phyloP scores from a whole-genome alignment of 2,888 invertebrate genomes.

The Lycaena phlaeas region DNA sequence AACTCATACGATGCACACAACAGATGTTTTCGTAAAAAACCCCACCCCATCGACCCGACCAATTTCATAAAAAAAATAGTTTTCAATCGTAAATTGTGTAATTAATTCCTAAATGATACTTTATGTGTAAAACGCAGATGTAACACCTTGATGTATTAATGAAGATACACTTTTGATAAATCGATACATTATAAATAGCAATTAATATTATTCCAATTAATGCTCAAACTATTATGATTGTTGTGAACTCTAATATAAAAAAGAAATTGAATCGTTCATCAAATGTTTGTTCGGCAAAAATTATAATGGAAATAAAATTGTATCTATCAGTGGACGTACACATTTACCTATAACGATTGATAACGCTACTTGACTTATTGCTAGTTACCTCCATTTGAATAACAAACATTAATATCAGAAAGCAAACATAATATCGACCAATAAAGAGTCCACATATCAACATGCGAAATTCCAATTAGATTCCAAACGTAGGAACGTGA shows the following conservation, averaged over 20 bases:
- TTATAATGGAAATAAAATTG: no score
- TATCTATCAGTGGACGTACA: no score
- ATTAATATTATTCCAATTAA: slow-evolving; percentile 27
- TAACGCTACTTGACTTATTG: slow-evolving; percentile 36
- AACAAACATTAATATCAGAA: slow-evolving; percentile 62
- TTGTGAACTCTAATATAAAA: no score
- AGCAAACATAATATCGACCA: slow-evolving; percentile 69
- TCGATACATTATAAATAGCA: slow-evolving; percentile 35
- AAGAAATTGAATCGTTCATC: no score
- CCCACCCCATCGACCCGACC: slow-evolving; percentile 47
- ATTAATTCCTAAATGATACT: slow-evolving; percentile 55
- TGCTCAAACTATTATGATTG: background rate
- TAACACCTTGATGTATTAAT: slow-evolving; percentile 52
- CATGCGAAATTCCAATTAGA: slow-evolving; percentile 73
- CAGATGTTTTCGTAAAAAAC: slow-evolving; percentile 69
- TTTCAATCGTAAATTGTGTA: slow-evolving; percentile 4
- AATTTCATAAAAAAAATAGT: slow-evolving; percentile 1
- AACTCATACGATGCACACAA: slow-evolving; percentile 62
- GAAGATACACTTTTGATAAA: slow-evolving; percentile 45
- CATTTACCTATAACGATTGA: slow-evolving; percentile 25
- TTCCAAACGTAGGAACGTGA: slow-evolving; percentile 67
- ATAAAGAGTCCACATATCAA: slow-evolving; percentile 68
- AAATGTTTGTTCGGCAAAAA: no score
- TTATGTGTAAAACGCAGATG: slow-evolving; percentile 64
- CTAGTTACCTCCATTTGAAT: slow-evolving; percentile 49